A percentile compares a stretch with the other conserved stretches of the same genome.
phyloP scores from a whole-genome alignment of 64 coral and sea anemone genomes.

The Pachyseris speciosa region DNA sequence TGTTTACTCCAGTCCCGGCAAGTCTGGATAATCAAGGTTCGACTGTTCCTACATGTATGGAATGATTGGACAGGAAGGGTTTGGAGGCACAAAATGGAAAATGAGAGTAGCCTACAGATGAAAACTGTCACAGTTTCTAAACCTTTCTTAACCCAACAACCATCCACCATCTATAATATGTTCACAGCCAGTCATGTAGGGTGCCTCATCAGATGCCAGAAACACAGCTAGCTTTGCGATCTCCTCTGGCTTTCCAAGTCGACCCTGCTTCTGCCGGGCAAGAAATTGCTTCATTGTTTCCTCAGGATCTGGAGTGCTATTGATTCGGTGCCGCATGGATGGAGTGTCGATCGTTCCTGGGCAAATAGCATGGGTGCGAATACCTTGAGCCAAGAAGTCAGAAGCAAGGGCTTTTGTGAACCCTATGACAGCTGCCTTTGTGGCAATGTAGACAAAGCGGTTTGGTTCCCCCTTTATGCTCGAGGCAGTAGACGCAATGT shows the following conservation, averaged over 20 bases:
- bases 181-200: constrained; percentile 75
- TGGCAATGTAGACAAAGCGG: constrained; percentile 59
- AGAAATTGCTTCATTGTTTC: constrained; percentile 51
- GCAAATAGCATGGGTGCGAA: constrained; percentile 83
- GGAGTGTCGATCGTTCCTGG: constrained; percentile 74
- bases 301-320: constrained; percentile 55
- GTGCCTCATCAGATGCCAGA: constrained; percentile 82
- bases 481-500: constrained; percentile 84
- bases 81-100: background rate
- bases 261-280: constrained; percentile 55
- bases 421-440: constrained; percentile 84
- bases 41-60: too few relatives aligned
- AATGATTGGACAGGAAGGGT: background rate
- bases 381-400: constrained; percentile 70
- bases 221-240: constrained; percentile 78
- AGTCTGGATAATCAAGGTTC: too few relatives aligned
- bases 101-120: too few relatives aligned
- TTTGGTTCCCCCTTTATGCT: constrained; percentile 65
- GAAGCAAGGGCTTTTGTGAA: constrained; percentile 85
- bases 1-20: too few relatives aligned
- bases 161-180: constrained; percentile 89
- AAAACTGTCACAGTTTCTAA: too few relatives aligned
- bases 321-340: constrained; percentile 58
- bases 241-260: constrained; percentile 88
- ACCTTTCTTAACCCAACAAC: constrained; percentile 1